phyloP scores from a whole-genome alignment of 2,888 invertebrate species.

The Volucella bombylans region DNA sequence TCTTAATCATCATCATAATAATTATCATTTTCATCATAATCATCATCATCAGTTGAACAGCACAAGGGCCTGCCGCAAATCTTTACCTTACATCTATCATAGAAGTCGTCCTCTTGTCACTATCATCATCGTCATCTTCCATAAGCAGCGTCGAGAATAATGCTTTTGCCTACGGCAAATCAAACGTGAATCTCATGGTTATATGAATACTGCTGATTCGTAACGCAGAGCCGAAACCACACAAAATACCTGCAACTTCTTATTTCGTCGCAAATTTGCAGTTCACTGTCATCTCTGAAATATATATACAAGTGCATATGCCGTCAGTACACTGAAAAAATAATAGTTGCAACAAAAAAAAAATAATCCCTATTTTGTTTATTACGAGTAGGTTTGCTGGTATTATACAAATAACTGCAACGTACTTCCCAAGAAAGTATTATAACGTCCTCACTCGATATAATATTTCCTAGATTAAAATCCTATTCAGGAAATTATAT shows the following conservation, averaged over 20 bases:
- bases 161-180: conserved; percentile 69
- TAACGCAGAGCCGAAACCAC: conserved; percentile 55
- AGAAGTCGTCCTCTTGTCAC: conserved; percentile 72
- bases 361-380: too few relatives aligned
- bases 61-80: conserved; percentile 71
- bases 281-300: conserved; percentile 33
- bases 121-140: conserved; percentile 69
- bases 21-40: conserved; percentile 46
- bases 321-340: conserved; percentile 43
- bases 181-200: conserved; percentile 69
- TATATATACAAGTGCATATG: not conserved
- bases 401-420: too few relatives aligned
- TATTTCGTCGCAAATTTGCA: conserved; percentile 57
- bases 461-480: too few relatives aligned
- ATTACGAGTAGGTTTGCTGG: too few relatives aligned
- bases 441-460: too few relatives aligned
- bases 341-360: not conserved
- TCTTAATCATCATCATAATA: conserved; percentile 52
- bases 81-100: conserved; percentile 72
- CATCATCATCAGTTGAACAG: conserved; percentile 52
- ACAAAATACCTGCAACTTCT: conserved; percentile 66
- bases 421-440: too few relatives aligned
- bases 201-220: conserved; percentile 51
- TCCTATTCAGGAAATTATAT: too few relatives aligned
- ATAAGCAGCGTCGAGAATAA: conserved; percentile 70